Evolutionary conservation across 2,888 invertebrate species (phyloP).

Genomic region (Arctia plantaginis): DNA sequence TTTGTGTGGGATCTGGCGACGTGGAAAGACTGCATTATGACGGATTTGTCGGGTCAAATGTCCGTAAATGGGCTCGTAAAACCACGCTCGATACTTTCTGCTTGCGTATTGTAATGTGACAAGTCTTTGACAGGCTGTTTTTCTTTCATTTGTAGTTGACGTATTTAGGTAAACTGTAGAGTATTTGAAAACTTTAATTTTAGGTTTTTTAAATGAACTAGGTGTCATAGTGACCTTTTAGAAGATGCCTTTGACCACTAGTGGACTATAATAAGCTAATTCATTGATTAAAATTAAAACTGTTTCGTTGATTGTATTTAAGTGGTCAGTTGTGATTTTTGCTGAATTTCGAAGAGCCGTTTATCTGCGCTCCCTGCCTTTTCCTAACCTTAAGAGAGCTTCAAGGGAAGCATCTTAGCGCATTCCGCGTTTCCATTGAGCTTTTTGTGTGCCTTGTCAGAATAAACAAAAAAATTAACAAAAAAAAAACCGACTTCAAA

Average conservation of each 20-base stretch:
- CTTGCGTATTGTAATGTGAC: conserved; percentile 5
- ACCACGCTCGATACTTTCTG: conserved; percentile 14
- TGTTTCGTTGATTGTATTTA: background rate
- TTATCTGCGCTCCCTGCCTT: no score
- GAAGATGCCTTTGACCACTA: background rate
- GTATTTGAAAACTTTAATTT: background rate
- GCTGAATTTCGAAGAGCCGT: no score
- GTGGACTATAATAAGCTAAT: no score
- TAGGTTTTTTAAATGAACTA: background rate
- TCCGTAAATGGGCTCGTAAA: conserved; percentile 8
- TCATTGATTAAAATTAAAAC: no score
- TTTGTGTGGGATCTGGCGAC: conserved; percentile 24
- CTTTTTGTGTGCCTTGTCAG: no score
- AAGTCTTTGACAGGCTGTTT: background rate
- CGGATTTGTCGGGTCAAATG: conserved; percentile 13
- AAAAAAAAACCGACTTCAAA: no score
- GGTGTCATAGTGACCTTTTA: background rate
- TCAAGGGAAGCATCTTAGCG: no score
- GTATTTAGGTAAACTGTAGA: background rate
- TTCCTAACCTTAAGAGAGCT: no score
- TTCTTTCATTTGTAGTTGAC: background rate
- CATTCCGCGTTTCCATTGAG: no score
- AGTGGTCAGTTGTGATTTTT: no score
- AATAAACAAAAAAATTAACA: no score
- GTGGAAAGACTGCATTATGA: conserved; percentile 30